Conservation (phyloP, 1,140 invertebrate genomes). For the Drosophila truncata region DNA sequence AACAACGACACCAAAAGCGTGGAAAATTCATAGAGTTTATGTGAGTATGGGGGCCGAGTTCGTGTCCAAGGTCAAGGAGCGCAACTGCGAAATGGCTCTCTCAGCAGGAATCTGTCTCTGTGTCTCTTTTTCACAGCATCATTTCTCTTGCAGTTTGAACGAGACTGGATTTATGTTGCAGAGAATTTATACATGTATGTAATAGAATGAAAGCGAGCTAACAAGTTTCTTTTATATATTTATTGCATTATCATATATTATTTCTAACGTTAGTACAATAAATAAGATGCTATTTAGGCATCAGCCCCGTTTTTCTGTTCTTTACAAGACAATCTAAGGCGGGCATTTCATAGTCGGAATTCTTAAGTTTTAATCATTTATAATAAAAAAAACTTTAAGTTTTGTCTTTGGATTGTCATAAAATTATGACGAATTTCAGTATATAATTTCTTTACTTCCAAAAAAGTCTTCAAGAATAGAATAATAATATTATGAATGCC, state of each 20-base stretch:
- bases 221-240: too few relatives aligned
- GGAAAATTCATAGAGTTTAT: conserved; percentile 11
- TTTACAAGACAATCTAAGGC: background rate
- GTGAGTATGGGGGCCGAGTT: conserved; percentile 17
- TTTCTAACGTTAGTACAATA: too few relatives aligned
- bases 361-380: background rate
- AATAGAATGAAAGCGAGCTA: too few relatives aligned
- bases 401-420: background rate
- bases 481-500: background rate
- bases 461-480: background rate
- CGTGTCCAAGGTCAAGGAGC: conserved; percentile 78
- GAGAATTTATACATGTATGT: background rate
- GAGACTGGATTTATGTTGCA: conserved; percentile 15
- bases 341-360: too few relatives aligned
- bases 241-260: too few relatives aligned
- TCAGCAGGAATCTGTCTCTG: conserved; percentile 1
- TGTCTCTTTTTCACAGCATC: conserved; percentile 21
- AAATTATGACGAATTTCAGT: background rate
- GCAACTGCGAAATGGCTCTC: conserved; percentile 11
- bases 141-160: conserved; percentile 8
- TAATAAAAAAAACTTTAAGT: background rate
- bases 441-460: background rate
- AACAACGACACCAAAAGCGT: conserved; percentile 2
- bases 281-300: background rate
- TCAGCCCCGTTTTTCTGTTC: background rate